phyloP scores from a whole-genome alignment of 2,113 vertebrate genomes.

The Lutjanus erythropterus region DNA sequence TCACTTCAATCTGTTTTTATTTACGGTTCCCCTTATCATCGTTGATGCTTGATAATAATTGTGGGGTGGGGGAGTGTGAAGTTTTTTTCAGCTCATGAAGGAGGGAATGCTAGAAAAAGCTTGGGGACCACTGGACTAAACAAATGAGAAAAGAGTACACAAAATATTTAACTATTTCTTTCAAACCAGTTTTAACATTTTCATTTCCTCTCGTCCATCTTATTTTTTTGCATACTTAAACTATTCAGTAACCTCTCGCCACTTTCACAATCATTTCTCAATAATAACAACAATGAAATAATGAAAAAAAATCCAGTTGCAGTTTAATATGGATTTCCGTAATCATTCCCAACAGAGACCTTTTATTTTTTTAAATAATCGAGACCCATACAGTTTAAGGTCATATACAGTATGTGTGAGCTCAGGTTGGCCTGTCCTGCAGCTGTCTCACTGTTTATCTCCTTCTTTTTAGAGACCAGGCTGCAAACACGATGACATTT shows the following conservation, averaged over 20 bases:
- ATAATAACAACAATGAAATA: neutral
- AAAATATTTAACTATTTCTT: neutral
- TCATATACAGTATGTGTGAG: neutral
- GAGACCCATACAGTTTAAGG: neutral
- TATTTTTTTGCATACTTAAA: no score
- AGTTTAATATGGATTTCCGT: neutral
- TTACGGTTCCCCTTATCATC: no score
- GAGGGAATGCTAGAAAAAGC: no score
- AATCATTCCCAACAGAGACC: neutral
- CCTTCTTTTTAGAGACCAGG: conserved; percentile 14
- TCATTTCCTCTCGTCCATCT: neutral
- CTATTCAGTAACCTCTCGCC: no score
- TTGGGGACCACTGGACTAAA: no score
- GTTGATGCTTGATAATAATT: no score
- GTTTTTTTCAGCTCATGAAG: no score
- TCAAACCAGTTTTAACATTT: neutral
- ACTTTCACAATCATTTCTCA: no score
- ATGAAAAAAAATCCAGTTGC: neutral
- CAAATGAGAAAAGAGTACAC: no score
- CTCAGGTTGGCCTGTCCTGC: neutral
- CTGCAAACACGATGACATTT: neutral
- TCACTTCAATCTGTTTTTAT: no score
- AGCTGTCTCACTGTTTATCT: neutral
- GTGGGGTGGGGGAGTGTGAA: no score
- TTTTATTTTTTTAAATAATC: neutral